Evolutionary conservation across 2,113 vertebrate genomes (phyloP).

Genomic region (Leucoraja erinaceus): DNA sequence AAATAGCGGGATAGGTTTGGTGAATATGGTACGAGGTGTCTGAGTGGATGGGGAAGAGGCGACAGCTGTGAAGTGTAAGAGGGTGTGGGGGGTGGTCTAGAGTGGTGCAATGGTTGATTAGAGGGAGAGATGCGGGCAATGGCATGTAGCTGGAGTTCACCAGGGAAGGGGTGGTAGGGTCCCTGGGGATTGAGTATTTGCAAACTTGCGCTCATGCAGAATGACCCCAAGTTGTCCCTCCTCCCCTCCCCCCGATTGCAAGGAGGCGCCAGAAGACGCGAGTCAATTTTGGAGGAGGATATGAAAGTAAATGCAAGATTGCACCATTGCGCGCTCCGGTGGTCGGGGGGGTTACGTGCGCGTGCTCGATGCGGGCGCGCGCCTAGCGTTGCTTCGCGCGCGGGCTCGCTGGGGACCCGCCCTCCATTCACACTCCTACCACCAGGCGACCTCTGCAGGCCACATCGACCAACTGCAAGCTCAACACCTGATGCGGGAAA

Average conservation of each 20-base stretch:
- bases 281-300: too few species aligned
- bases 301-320: not conserved
- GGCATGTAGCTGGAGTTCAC: not conserved
- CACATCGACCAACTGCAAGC: not conserved
- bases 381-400: too few species aligned
- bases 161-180: not conserved
- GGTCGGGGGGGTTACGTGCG: too few species aligned
- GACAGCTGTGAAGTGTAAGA: not conserved
- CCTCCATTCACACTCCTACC: not conserved
- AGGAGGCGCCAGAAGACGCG: too few species aligned
- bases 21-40: too few species aligned
- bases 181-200: too few species aligned
- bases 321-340: not conserved
- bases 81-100: rapidly evolving
- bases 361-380: not conserved
- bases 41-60: too few species aligned
- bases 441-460: not conserved
- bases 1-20: too few species aligned
- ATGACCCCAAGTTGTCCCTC: too few species aligned
- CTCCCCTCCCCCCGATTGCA: too few species aligned
- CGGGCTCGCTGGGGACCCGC: not conserved
- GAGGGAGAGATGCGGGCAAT: not conserved
- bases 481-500: not conserved
- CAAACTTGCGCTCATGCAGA: too few species aligned
- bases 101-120: not conserved